Evolutionary conservation across 2,797 vertebrate genomes (phyloP), one percentile per base, ranked within the genome.

Genomic region (Pipistrellus nathusii): DNA sequence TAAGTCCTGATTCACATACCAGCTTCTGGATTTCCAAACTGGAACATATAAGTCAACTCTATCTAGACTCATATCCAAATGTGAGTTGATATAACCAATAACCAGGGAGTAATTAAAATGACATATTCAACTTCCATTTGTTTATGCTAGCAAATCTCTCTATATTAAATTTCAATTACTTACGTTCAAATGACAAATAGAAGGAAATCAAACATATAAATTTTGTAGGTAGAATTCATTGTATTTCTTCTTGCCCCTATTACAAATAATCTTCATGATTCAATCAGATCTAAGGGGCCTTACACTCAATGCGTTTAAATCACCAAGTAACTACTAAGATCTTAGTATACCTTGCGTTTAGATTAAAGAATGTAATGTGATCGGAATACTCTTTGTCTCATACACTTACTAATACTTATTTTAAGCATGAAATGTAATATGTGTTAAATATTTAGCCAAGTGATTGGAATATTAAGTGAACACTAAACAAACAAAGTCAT

Each of bases 391-490:
- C 68, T 41, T 62, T 86, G 17, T 25, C 9, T 81, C 68, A 46
- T 17, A 82, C 2, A 44, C 30, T 86, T 96, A 81, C 53, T 55
- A 23, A 8, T 23, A 55, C 32, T 82, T 96, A 87, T 59, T 72
- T 55, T 83, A 59, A 83, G 17, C 6, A 78, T 78, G 5, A 90
- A 86, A 72, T 64, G 5, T 35, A 21, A 35, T 48, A 86, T 66
- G 1, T 71, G 1, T 38, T 76, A 23, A 76, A 72, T 85, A 5
- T 15, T 77, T 92, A 75, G 14, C 25, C 7, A 3, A 66, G 32
- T 59, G 20, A 59, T 66, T 80, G 6, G 3, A 69, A 95, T 77
- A 64, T 35, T 77, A 94, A 85, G 44, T 38, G 35, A 93, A 68
- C 5, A 76, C 12, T 76, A 57, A 53, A 51, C 25, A 32, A n/a